Conservation (phyloP, 1,140 invertebrate genomes). For the Halesus radiatus region DNA sequence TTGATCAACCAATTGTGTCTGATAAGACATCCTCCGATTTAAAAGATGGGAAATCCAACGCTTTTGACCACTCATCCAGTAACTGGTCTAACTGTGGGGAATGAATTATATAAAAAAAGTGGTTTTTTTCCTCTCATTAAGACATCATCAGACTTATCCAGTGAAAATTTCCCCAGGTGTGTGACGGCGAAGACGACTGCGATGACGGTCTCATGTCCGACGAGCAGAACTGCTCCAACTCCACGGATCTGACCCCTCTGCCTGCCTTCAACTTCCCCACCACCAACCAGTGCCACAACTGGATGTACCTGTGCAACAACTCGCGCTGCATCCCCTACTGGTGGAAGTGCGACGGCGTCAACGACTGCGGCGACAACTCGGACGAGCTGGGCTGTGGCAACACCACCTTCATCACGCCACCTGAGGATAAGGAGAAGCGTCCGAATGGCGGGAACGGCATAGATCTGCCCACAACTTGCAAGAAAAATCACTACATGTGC, state of each 20-base stretch:
- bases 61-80: no score
- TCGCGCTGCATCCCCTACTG: constrained; percentile 86
- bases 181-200: constrained; percentile 82
- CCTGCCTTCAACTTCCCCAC: constrained; percentile 59
- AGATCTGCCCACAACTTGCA: constrained; percentile 50
- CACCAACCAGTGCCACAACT: constrained; percentile 75
- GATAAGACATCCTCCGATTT: no score
- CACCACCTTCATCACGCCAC: constrained; percentile 49
- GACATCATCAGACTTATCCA: no score
- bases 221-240: constrained; percentile 77
- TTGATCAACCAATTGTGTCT: no score
- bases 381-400: constrained; percentile 81
- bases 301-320: constrained; percentile 83
- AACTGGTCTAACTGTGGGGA: no score
- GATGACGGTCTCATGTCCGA: constrained; percentile 75
- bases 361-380: constrained; percentile 84
- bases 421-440: constrained; percentile 64
- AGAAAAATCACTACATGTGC: constrained; percentile 54
- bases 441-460: constrained; percentile 57
- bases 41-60: no score
- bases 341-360: constrained; percentile 79
- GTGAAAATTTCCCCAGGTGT: constrained; percentile 64
- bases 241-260: constrained; percentile 60
- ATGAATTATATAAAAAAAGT: no score
- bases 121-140: no score